Evolutionary conservation across 2,113 vertebrate genomes (phyloP).

Genomic region (Entelurus aequoreus): DNA sequence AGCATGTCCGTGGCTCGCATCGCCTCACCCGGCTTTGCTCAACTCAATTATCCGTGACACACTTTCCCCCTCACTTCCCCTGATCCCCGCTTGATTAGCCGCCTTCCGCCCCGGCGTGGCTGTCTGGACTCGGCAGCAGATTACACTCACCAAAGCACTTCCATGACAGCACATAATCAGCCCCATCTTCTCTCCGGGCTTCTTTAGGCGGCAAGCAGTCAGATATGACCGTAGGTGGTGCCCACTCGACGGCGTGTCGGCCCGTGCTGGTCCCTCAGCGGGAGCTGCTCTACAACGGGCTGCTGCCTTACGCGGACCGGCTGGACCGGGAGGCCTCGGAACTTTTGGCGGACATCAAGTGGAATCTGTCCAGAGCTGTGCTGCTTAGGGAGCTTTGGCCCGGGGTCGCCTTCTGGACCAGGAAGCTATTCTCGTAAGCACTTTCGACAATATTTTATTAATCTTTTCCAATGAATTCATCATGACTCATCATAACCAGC

Average conservation of each 20-base stretch:
- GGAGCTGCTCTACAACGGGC: constrained; percentile 86
- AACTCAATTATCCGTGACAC: constrained; percentile 62
- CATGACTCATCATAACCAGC: too few relatives aligned
- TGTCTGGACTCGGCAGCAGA: constrained; percentile 29
- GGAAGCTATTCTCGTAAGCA: constrained; percentile 93
- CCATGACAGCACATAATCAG: constrained; percentile 11
- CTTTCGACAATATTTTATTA: neutral
- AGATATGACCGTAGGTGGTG: constrained; percentile 33
- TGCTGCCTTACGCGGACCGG: constrained; percentile 84
- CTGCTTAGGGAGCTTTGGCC: constrained; percentile 93
- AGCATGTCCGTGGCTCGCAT: neutral
- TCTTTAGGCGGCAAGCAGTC: neutral
- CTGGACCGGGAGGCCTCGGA: constrained; percentile 83
- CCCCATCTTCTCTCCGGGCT: neutral
- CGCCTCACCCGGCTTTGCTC: constrained; percentile 33
- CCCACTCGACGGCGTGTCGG: constrained; percentile 16
- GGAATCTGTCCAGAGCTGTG: constrained; percentile 87
- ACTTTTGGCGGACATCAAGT: constrained; percentile 85
- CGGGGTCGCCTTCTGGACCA: constrained; percentile 89
- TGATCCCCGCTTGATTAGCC: constrained; percentile 12
- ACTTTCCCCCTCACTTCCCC: constrained; percentile 32
- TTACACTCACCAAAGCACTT: constrained; percentile 30
- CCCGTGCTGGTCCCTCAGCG: constrained; percentile 79
- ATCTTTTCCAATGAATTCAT: too few relatives aligned
- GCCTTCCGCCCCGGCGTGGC: constrained; percentile 13